Evolutionary conservation across 53 echinoderm and acorn worm species (phyloP).

Genomic region (Paracentrotus lividus): DNA sequence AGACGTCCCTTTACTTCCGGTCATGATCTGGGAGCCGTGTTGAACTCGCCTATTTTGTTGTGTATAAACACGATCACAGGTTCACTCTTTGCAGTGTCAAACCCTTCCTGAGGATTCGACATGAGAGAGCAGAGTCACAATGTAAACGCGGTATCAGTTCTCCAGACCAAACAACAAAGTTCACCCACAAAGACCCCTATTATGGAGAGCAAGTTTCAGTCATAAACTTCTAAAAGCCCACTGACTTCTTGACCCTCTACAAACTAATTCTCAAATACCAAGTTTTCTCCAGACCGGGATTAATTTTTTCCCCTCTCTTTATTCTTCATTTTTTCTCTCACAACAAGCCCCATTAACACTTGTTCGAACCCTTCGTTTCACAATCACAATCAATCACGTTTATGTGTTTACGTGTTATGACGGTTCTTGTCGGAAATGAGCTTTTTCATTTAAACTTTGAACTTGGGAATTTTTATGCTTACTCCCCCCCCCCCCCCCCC

Average conservation of each 20-base stretch:
- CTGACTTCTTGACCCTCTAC: neutral
- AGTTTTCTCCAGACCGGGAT: neutral
- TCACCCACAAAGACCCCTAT: neutral
- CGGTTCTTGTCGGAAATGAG: neutral
- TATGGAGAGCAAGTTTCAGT: constrained; percentile 1
- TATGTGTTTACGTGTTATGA: neutral
- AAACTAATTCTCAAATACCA: constrained; percentile 7
- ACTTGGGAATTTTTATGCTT: neutral
- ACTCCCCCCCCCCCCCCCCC: neutral
- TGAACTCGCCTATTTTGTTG: too few species aligned
- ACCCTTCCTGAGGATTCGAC: too few species aligned
- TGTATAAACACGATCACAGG: too few species aligned
- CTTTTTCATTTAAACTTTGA: neutral
- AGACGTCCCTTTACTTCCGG: too few species aligned
- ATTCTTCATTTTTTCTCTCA: neutral
- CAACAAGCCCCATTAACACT: neutral
- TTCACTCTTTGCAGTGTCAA: too few species aligned
- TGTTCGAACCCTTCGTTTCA: neutral
- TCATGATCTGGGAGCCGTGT: too few species aligned
- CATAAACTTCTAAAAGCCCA: constrained; percentile 34
- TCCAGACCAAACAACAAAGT: constrained; percentile 40
- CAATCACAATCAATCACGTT: neutral
- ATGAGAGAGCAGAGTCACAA: too few species aligned
- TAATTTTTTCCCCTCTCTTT: neutral
- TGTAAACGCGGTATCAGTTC: too few species aligned